A percentile compares a stretch with the other conserved stretches of the same genome.
Evolutionary conservation across 92 coral and sea anemone species (phyloP).

Genomic region (Zoanthus sociatus): DNA sequence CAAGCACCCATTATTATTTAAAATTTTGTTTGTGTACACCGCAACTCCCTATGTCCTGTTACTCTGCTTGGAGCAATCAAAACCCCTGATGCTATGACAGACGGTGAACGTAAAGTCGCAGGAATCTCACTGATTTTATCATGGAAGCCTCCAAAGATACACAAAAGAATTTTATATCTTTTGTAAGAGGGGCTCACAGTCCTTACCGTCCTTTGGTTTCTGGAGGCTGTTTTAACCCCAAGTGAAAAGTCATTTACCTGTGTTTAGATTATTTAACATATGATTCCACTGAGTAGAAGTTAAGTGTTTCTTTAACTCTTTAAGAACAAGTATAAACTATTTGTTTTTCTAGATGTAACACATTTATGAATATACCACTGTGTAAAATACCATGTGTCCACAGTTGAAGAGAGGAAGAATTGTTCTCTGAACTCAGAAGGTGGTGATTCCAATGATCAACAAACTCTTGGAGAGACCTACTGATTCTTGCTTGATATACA

Average conservation of each 20-base stretch:
- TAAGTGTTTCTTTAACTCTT: neutral
- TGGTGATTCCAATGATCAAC: too few relatives aligned
- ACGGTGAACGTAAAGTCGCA: constrained; percentile 46
- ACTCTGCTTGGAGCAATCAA: constrained; percentile 32
- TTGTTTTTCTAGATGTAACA: constrained; percentile 11
- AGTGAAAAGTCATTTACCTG: neutral
- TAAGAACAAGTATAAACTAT: neutral
- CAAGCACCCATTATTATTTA: constrained; percentile 53
- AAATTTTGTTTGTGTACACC: constrained; percentile 49
- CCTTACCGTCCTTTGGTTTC: constrained; percentile 58
- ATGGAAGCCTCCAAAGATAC: constrained; percentile 50
- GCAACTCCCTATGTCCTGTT: constrained; percentile 34
- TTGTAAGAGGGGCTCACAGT: constrained; percentile 51
- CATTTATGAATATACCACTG: neutral
- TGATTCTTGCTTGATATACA: too few relatives aligned
- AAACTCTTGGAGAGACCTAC: too few relatives aligned
- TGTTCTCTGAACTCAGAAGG: too few relatives aligned
- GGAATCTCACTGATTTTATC: constrained; percentile 58
- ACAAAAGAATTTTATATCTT: constrained; percentile 44
- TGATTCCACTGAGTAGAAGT: constrained; percentile 4
- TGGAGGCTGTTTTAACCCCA: neutral
- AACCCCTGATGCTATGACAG: constrained; percentile 49
- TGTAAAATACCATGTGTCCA: too few relatives aligned
- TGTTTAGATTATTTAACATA: neutral
- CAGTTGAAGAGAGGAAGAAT: too few relatives aligned